These are phyloP conservation scores for Proteles cristata DNA, from an alignment of 2,113 vertebrate species.

Conservation along the genomic window DNA sequence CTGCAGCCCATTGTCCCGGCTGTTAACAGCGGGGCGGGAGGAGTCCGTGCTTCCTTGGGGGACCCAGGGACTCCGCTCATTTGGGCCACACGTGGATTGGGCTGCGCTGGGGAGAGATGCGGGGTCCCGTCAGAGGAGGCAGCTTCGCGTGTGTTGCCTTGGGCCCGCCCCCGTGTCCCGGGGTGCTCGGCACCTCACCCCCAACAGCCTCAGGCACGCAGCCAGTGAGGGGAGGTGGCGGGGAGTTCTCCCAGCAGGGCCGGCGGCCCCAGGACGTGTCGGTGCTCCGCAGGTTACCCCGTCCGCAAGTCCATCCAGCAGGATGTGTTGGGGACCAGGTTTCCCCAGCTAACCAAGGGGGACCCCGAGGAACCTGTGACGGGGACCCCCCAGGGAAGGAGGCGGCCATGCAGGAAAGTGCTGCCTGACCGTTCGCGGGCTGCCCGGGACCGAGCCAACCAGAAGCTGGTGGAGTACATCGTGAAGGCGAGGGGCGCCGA, in stretches of 20 bases:
- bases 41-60: too few species aligned
- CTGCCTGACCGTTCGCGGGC: conserved; percentile 93
- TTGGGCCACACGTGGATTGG: not conserved
- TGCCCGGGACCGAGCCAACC: conserved; percentile 92
- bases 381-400: conserved; percentile 50
- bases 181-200: not conserved
- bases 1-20: accelerated
- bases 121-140: not conserved
- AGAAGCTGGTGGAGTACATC: conserved; percentile 93
- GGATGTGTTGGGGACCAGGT: conserved; percentile 79
- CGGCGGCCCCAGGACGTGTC: accelerated
- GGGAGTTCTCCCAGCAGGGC: not conserved
- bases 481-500: conserved; percentile 90
- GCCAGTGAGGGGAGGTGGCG: not conserved
- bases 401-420: conserved; percentile 84
- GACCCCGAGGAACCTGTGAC: not conserved
- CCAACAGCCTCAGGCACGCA: accelerated
- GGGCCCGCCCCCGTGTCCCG: too few species aligned
- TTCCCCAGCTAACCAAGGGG: conserved; percentile 76
- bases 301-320: conserved; percentile 89
- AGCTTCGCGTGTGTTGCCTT: too few species aligned
- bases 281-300: conserved; percentile 87
- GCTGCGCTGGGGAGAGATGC: not conserved
- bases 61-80: not conserved
- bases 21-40: too few species aligned